Base-by-base conservation (phyloP, 1,140 invertebrate genomes). In the Ceratosolen solmsi region DNA sequence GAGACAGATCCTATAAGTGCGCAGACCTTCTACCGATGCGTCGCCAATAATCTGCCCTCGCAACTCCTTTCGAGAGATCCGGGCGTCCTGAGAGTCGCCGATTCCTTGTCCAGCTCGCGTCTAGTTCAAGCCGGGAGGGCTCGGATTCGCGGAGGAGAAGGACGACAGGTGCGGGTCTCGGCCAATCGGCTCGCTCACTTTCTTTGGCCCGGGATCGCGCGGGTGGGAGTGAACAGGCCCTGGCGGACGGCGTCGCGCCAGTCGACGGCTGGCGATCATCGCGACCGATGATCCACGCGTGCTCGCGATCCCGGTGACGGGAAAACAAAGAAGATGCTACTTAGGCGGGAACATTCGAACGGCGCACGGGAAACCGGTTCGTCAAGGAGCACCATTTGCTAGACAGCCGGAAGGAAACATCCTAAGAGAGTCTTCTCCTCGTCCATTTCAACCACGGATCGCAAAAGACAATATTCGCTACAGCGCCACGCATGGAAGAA, bases 251-350 rank as follows among this genome's bases (percentile, higher is more conserved):
- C 22, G 38, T 46, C 71, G 51, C 51, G 27, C 70, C 78, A 79
- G 78, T 79, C 68, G 68, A 54, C 70, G 56, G 72, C 78, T 73
- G 70, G 70, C 78, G 51, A 79, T 79, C 77, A 36, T 41, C 30
- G 49, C 51, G 77, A 49, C 68, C 38, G 75, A 78, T 54, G 60
- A 68, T 68, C 41, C 58, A 15, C 63, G n/a, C 30, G 60, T 0
- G 30, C 60, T 20, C 30, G 30, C 27, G 30, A 36, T 4, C 11
- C 15, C 33, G 63, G 33, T 20, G 15, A 68, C 33, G 3, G 33
- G 9, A 38, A 38, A 5, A 33, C 4, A 2, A 38, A 33, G 20
- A 36, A 20, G 63, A n/a, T 1, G 27, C 17, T 11, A 15, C 51
- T 54, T 27, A 38, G 33, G 63, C 33, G 33, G 63, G 33, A 65